Evolutionary conservation across 2,888 invertebrate genomes (phyloP).

Genomic region (Meteorus cinctellus): DNA sequence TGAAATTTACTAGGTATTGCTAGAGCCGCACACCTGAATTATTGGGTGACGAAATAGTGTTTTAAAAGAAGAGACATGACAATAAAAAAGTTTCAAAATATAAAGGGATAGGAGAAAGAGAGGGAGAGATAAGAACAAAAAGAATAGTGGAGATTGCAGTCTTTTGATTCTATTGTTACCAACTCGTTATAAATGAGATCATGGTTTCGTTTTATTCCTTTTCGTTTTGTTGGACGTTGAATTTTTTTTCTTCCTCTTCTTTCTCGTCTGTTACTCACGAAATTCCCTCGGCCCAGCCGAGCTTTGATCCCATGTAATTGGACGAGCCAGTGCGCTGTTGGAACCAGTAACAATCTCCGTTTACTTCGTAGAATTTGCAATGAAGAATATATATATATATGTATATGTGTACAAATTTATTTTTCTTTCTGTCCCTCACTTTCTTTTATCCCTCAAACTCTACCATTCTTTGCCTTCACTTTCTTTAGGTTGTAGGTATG

Average conservation of each 20-base stretch:
- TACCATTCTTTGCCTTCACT: constrained; percentile 14
- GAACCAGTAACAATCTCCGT: constrained; percentile 43
- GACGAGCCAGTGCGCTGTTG: constrained; percentile 31
- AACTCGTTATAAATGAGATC: constrained; percentile 11
- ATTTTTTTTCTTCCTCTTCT: constrained; percentile 19
- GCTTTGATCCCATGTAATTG: constrained; percentile 45
- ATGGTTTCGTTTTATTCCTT: constrained; percentile 15
- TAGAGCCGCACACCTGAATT: background rate
- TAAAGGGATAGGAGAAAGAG: background rate
- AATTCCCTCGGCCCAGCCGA: constrained; percentile 25
- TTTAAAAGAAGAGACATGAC: background rate
- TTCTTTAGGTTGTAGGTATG: constrained; percentile 2
- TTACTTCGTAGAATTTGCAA: constrained; percentile 40
- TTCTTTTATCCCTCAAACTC: constrained; percentile 8
- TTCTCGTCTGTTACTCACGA: constrained; percentile 13
- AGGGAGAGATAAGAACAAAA: background rate
- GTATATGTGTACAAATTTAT: constrained; percentile 4
- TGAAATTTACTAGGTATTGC: background rate
- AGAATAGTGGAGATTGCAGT: background rate
- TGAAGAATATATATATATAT: constrained; percentile 21
- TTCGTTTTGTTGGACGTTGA: constrained; percentile 13
- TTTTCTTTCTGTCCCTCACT: constrained; percentile 4
- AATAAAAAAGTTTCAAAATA: background rate
- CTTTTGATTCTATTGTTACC: constrained; percentile 10
- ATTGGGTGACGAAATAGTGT: constrained; percentile 2